A percentile compares a stretch with the other conserved stretches of the same genome.
These are phyloP conservation scores for Tachina grossa DNA, from an alignment of 2,888 invertebrate species.

Conservation along the genomic window DNA sequence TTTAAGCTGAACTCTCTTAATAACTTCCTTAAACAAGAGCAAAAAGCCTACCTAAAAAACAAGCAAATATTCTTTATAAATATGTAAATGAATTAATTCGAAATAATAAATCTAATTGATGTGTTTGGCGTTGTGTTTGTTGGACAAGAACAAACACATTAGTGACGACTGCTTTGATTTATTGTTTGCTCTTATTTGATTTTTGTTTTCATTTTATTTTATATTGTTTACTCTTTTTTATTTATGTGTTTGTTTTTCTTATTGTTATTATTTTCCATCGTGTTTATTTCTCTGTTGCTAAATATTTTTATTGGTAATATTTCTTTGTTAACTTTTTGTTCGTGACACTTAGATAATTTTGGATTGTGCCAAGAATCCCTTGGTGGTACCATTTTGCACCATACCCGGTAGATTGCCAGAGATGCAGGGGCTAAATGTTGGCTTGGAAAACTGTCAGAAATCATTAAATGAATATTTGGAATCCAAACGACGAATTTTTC, in stretches of 20 bases:
- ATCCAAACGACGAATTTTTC: conserved; percentile 93
- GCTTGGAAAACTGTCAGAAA: conserved; percentile 95
- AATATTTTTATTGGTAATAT: conserved; percentile 49
- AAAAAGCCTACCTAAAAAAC: no score
- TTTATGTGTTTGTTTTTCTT: conserved; percentile 8
- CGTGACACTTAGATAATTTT: conserved; percentile 88
- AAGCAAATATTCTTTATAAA: no score
- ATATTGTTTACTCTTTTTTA: background rate
- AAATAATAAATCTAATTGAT: background rate
- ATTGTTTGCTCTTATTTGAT: conserved; percentile 59
- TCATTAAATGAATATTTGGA: conserved; percentile 95
- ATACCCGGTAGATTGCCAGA: conserved; percentile 89
- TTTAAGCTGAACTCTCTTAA: no score
- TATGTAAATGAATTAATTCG: background rate
- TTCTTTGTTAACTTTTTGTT: conserved; percentile 55
- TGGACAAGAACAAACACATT: conserved; percentile 48
- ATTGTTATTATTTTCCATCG: conserved; percentile 12
- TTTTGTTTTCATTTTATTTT: conserved; percentile 27
- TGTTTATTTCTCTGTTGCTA: conserved; percentile 46
- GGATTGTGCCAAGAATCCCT: conserved; percentile 91
- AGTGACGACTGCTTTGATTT: conserved; percentile 63
- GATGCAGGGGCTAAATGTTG: conserved; percentile 88
- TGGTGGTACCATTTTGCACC: conserved; percentile 91
- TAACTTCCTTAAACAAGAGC: no score
- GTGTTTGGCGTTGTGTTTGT: background rate